phyloP scores from a whole-genome alignment of 2,113 vertebrate genomes.

The Mormyrus iriodes region DNA sequence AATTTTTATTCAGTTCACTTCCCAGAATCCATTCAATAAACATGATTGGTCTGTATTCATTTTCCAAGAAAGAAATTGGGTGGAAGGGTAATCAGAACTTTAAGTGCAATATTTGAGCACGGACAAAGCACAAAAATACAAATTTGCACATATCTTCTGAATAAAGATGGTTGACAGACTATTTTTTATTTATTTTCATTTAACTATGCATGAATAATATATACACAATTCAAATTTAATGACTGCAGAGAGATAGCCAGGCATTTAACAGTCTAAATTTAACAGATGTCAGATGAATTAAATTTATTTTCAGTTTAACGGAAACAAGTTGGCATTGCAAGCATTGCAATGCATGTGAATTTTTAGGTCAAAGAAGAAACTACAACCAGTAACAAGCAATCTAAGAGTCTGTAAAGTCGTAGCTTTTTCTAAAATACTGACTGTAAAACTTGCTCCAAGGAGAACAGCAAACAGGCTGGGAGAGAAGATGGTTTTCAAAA shows the following conservation, averaged over 20 bases:
- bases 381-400: no score
- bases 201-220: no score
- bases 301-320: no score
- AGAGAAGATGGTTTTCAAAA: not conserved
- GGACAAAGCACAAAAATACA: not conserved
- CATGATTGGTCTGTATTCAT: not conserved
- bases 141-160: not conserved
- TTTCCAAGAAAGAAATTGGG: not conserved
- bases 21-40: not conserved
- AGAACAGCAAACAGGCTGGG: not conserved
- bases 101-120: not conserved
- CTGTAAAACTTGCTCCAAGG: not conserved
- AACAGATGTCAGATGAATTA: no score
- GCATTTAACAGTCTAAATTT: no score
- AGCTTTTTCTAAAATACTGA: not conserved
- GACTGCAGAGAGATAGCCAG: no score
- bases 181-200: no score
- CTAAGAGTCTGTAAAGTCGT: no score
- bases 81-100: not conserved
- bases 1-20: slow-evolving; percentile 35
- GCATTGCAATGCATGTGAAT: no score
- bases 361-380: no score
- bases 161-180: not conserved
- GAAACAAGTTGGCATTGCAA: no score
- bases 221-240: no score